Base-by-base conservation (phyloP, 2,797 vertebrate species). In the Chaetophractus vellerosus region DNA sequence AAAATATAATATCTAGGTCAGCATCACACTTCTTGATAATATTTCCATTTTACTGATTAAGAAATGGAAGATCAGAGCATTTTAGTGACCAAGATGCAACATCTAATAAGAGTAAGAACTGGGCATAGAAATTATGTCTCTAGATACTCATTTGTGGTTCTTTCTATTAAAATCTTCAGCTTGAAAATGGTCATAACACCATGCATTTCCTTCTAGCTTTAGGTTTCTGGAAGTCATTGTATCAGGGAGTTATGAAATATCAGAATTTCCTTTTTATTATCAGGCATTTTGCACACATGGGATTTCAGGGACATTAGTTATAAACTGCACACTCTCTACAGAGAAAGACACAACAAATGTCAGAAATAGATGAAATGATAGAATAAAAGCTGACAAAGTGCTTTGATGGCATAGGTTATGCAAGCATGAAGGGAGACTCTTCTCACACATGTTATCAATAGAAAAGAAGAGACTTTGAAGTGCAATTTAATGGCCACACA, bases 391-490 rank as follows among this genome's bases (percentile, higher is more conserved):
- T 88, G 76, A 81, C 38, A 97, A 98, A 98, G 96, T 97, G 94
- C 96, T 98, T 98, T 97, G 95, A 97, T 97, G 97, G 95, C 95
- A 98, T 98, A 98, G 97, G 96, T 97, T 98, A 97, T 91, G 88
- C 96, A 97, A 98, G 94, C 28, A 0, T 98, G 97, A 98, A 98
- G 95, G 90, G 96, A 97, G 74, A 84, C 64, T 64, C 33, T 82
- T 82, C 96, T 96, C 84, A 90, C 63, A 87, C 88, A 96, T 80
- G 96, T 84, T 97, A 95, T 97, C 97, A 97, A 55, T 12, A 63
- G 76, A 55, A 95, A 97, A 97, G 94, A 96, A 90, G 68, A 76
- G 79, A 69, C 81, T 98, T 97, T 96, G 90, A 97, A 98, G 96
- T 69, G 72, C 52, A 90, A 91, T 98, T 98, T 97, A 97, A 98